Evolutionary conservation across 2,113 vertebrate genomes (phyloP).

Genomic region (Sylvilagus bachmani): DNA sequence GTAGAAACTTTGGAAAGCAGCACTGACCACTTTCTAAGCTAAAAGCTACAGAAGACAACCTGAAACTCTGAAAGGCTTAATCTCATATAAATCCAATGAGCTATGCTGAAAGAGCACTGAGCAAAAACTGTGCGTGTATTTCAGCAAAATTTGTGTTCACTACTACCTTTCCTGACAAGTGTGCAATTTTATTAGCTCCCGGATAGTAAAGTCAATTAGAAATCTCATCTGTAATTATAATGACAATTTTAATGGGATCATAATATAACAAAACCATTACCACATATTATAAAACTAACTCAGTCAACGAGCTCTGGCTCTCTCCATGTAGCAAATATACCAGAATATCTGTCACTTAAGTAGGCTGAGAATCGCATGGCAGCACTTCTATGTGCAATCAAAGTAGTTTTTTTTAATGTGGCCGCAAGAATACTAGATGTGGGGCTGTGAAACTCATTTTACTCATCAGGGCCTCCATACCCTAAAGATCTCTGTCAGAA

Average conservation of each 20-base stretch:
- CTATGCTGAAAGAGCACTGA: not conserved
- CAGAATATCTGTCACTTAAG: not conserved
- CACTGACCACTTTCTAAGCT: not conserved
- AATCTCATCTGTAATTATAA: slow-evolving; percentile 36
- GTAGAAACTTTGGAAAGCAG: not conserved
- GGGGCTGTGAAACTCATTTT: not conserved
- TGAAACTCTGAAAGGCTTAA: not conserved
- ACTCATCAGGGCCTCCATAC: not conserved
- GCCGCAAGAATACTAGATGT: not conserved
- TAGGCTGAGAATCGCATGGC: not conserved
- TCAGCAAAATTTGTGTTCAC: not conserved
- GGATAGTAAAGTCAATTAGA: slow-evolving; percentile 12
- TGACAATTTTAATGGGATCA: not conserved
- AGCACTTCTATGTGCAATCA: not conserved
- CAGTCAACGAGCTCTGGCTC: not conserved
- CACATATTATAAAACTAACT: not conserved
- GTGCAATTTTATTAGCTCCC: slow-evolving; percentile 2
- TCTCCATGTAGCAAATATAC: not conserved
- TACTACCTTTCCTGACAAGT: slow-evolving; percentile 30
- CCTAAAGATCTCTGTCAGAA: not conserved
- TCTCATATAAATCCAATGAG: not conserved
- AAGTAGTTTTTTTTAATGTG: not conserved
- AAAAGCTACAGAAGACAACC: not conserved
- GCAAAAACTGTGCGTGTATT: not conserved
- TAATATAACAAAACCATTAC: not conserved